Conservation (phyloP, 2,797 vertebrate genomes). For the Channa striata region DNA sequence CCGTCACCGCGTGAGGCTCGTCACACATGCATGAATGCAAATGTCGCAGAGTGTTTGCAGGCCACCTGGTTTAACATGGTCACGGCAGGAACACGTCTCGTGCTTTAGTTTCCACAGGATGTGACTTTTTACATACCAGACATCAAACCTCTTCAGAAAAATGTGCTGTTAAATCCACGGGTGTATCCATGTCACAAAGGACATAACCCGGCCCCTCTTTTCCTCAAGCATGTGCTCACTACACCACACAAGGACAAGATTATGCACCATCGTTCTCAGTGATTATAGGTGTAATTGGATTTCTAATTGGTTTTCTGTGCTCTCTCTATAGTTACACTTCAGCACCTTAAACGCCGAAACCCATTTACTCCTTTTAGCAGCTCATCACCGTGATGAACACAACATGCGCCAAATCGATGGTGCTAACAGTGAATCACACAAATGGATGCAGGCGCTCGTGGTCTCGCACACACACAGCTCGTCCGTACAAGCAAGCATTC, state of each 20-base stretch:
- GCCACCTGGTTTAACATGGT: too few species aligned
- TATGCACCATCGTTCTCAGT: conserved; percentile 44
- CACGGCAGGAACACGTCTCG: background rate
- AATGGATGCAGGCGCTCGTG: background rate
- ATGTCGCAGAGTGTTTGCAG: conserved; percentile 7
- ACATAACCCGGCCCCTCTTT: background rate
- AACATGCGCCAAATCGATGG: background rate
- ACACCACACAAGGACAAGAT: conserved; percentile 31
- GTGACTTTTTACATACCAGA: conserved; percentile 16
- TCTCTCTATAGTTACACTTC: conserved; percentile 46
- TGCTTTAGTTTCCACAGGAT: background rate
- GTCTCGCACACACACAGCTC: background rate
- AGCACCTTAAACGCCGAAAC: conserved; percentile 37
- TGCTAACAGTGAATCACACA: background rate
- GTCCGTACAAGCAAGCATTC: background rate
- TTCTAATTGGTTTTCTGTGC: conserved; percentile 64
- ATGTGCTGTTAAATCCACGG: conserved; percentile 4
- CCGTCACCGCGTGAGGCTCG: conserved; percentile 10
- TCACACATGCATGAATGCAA: conserved; percentile 16
- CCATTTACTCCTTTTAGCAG: conserved; percentile 40
- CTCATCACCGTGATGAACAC: conserved; percentile 7
- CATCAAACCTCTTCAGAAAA: conserved; percentile 13
- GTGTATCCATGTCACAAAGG: background rate
- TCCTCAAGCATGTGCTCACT: conserved; percentile 12
- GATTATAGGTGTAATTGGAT: conserved; percentile 68